These are phyloP conservation scores for Daboia siamensis DNA, from an alignment of 2,113 vertebrate genomes.

Conservation along the genomic window DNA sequence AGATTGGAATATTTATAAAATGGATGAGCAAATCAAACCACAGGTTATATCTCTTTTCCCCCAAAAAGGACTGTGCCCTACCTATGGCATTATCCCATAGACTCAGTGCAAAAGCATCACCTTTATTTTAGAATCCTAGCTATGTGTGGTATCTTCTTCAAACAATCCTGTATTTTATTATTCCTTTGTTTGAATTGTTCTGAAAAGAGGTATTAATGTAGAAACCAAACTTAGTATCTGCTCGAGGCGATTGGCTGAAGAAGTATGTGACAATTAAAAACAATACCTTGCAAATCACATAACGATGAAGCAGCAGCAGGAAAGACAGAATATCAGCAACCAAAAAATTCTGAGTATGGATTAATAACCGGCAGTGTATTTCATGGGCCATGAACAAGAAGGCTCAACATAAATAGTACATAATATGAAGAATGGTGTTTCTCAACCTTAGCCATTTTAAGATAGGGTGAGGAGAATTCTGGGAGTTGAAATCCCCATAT, in stretches of 20 bases:
- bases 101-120: background rate
- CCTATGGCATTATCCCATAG: background rate
- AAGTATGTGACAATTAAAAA: background rate
- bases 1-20: too few species aligned
- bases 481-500: background rate
- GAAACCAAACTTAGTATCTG: background rate
- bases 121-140: background rate
- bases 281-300: background rate
- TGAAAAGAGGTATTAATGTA: background rate
- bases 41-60: background rate
- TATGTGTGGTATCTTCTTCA: background rate
- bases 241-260: background rate
- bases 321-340: too few species aligned
- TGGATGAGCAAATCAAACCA: background rate
- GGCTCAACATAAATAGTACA: background rate
- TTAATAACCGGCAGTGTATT: background rate
- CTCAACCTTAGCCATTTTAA: background rate
- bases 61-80: background rate
- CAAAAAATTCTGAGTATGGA: background rate
- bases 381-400: background rate
- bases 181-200: background rate
- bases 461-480: background rate
- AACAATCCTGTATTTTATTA: background rate
- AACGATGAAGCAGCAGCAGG: background rate
- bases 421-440: background rate